Base-by-base conservation (phyloP, 2,888 invertebrate genomes). In the Onchidella celtica region DNA sequence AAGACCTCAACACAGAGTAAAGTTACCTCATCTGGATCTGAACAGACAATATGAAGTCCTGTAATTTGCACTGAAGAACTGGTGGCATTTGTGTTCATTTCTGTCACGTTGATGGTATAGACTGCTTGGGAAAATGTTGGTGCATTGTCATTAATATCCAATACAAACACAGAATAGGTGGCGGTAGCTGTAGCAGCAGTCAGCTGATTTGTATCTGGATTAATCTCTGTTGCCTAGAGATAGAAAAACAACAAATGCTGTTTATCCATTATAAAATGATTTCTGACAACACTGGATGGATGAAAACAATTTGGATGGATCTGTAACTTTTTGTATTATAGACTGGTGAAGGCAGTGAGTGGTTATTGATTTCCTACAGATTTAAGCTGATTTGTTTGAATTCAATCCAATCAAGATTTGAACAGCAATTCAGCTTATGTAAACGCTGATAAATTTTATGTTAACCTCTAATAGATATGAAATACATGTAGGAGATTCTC, bases 141-240 rank as follows among this genome's bases (percentile, higher is more conserved):
- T 14, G 57, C 14, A 29, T 82, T 79, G 77, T 85, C 85, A 79
- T 85, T 83, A n/a, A 77, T 66, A 68, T 85, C 85, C 3, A 68
- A 9, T 6, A 69, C 40, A 83, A 38, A 32, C 24, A 74, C 65
- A 27, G 70, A 63, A n/a, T 73, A 81, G 27, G 55, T 55, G 4
- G 61, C 72, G 34, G 70, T 63, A 29, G 59, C 68, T 47, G 77
- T 72, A 57, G 65, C 75, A 38, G 65, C 36, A n/a, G 79, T 74
- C 29, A 29, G 55, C 17, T 24, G 24, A 17, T 2, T 17, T 29
- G 47, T 47, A 57, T 29, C 55, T 34, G 40, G 38, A 69, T 79
- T 61, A 32, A 78, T 29, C 66, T 82, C 73, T 72, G 47, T 79
- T 9, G 47, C 84, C 75, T 78, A n/a, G n/a, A n/a, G 34, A 32